A percentile compares a stretch with the other conserved stretches of the same genome.
phyloP scores from a whole-genome alignment of 2,888 invertebrate genomes.

The Pristionchus mayeri region DNA sequence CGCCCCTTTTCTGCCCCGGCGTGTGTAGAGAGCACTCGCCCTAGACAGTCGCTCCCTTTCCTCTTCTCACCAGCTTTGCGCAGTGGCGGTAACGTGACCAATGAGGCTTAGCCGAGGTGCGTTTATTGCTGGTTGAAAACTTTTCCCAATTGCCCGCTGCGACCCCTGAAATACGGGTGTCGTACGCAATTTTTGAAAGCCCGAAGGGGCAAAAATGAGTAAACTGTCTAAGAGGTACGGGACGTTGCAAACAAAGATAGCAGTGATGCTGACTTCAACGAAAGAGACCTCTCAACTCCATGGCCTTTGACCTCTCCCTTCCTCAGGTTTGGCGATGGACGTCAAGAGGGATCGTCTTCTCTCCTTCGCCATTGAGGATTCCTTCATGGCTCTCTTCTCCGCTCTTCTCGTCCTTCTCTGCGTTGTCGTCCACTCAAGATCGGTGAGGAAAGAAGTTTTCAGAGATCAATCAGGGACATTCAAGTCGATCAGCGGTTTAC shows the following conservation, averaged over 20 bases:
- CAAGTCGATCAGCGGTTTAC: no score
- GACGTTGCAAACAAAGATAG: no score
- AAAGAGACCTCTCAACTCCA: not conserved
- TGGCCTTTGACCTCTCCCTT: not conserved
- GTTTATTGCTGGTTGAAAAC: slow-evolving; percentile 74
- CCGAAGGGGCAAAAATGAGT: slow-evolving; percentile 48
- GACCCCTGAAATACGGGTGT: slow-evolving; percentile 70
- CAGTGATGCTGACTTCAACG: not conserved
- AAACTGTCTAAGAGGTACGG: not conserved
- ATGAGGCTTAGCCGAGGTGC: slow-evolving; percentile 72
- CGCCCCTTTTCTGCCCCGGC: not conserved
- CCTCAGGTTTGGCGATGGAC: slow-evolving; percentile 70
- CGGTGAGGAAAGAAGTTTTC: not conserved
- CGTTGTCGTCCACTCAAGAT: slow-evolving; percentile 45
- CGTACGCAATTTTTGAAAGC: slow-evolving; percentile 71
- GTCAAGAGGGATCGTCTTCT: slow-evolving; percentile 72
- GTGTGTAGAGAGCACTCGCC: not conserved
- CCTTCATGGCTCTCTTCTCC: slow-evolving; percentile 68
- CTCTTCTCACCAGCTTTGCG: slow-evolving; percentile 57
- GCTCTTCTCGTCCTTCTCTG: slow-evolving; percentile 66
- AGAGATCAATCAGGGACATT: not conserved
- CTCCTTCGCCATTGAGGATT: slow-evolving; percentile 69
- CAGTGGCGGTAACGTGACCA: slow-evolving; percentile 72
- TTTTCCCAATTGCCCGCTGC: slow-evolving; percentile 69
- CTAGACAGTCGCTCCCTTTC: not conserved